Conservation (phyloP, 2,888 invertebrate species). For the Netelia fuscicornis region DNA sequence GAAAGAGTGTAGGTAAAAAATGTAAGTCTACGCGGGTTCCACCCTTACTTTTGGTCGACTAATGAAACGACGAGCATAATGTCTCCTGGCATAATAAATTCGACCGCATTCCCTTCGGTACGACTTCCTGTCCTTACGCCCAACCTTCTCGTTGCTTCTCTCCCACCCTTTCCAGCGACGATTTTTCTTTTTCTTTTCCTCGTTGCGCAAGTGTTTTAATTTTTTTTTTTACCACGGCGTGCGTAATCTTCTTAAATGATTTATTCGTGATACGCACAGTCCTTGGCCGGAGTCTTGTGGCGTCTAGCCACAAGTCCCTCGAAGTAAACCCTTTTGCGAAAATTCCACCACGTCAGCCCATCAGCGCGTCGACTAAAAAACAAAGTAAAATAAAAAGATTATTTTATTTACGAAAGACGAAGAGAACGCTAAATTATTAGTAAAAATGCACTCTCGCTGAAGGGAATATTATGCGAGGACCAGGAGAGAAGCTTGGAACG, state of each 20-base stretch:
- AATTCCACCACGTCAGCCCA: conserved; percentile 31
- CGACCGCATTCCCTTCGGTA: conserved; percentile 31
- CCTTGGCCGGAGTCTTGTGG: no score
- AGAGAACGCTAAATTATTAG: neutral
- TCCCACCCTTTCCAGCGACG: conserved; percentile 18
- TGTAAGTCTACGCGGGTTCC: conserved; percentile 40
- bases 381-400: neutral
- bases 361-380: neutral
- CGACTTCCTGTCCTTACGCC: conserved; percentile 6
- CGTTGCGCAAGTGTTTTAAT: conserved; percentile 67
- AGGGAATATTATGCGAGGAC: neutral
- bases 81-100: conserved; percentile 59
- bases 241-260: conserved; percentile 77
- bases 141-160: conserved; percentile 6
- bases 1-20: conserved; percentile 34
- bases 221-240: conserved; percentile 72
- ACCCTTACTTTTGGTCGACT: conserved; percentile 37
- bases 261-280: conserved; percentile 63
- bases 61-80: conserved; percentile 65
- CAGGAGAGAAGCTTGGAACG: neutral
- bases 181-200: conserved; percentile 28
- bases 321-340: no score
- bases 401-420: conserved; percentile 1
- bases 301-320: no score
- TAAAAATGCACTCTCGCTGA: conserved; percentile 17